Evolutionary conservation across 2,113 vertebrate genomes (phyloP).

Genomic region (Hydrolagus affinis): DNA sequence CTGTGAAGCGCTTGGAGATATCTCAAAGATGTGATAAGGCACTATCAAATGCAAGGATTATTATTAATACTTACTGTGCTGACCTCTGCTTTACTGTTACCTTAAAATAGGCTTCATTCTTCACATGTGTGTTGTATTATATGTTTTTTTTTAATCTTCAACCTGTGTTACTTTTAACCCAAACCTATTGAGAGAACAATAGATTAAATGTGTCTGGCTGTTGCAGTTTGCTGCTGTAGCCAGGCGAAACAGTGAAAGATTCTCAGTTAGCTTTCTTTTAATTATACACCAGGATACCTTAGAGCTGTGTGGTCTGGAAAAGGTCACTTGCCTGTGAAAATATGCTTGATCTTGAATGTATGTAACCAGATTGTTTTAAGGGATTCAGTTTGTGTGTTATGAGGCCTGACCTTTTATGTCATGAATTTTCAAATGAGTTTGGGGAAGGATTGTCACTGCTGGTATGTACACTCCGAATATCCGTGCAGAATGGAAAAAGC

Average conservation of each 20-base stretch:
- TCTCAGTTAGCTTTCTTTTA: not conserved
- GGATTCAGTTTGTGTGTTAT: not conserved
- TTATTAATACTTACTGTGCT: too few relatives aligned
- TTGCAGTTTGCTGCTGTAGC: not conserved
- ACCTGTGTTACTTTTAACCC: not conserved
- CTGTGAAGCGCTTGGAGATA: too few relatives aligned
- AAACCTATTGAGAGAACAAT: not conserved
- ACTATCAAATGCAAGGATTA: too few relatives aligned
- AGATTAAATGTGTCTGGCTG: not conserved
- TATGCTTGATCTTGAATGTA: not conserved
- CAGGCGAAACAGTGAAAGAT: not conserved
- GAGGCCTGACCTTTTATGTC: constrained; percentile 7
- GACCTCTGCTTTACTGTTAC: too few relatives aligned
- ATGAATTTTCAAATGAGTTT: constrained; percentile 21
- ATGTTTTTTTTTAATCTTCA: too few relatives aligned
- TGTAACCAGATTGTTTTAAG: constrained; percentile 31
- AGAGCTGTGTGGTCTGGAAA: not conserved
- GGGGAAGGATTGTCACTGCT: not conserved
- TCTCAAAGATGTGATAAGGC: too few relatives aligned
- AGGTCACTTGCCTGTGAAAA: constrained; percentile 17
- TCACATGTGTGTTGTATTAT: too few relatives aligned
- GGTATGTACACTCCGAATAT: not conserved
- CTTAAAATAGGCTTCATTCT: too few relatives aligned
- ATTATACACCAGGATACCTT: not conserved
- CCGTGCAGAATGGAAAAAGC: not conserved